These are phyloP conservation scores for Phaethornis superciliosus DNA, from an alignment of 2,113 vertebrate species.

Conservation along the genomic window DNA sequence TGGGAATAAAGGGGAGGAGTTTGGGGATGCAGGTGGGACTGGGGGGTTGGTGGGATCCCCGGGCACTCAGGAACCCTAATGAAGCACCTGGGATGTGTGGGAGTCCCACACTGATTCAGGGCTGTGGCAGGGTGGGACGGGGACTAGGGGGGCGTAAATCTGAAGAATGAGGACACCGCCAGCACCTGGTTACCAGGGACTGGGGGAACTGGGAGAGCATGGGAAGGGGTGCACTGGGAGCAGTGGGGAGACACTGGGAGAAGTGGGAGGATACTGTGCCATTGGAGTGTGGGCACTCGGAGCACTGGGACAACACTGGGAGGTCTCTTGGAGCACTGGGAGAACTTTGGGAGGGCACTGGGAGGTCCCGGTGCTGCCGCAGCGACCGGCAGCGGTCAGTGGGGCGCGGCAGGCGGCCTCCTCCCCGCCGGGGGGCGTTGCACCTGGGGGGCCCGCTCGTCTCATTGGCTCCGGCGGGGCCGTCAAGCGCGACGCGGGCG, in stretches of 20 bases:
- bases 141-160: accelerated
- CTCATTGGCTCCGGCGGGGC: not conserved
- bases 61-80: accelerated
- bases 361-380: no score
- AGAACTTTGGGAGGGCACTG: no score
- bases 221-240: no score
- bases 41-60: not conserved
- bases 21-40: no score
- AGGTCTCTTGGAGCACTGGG: not conserved
- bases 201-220: not conserved
- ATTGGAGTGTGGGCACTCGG: not conserved
- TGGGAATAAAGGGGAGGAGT: not conserved
- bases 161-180: accelerated
- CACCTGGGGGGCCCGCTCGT: accelerated
- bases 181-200: not conserved
- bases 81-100: not conserved
- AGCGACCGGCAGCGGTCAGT: not conserved
- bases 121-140: accelerated
- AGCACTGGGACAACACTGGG: not conserved
- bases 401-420: not conserved
- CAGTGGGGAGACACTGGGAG: no score
- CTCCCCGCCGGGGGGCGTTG: not conserved
- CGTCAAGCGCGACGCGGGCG: not conserved
- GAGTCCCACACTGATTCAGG: not conserved
- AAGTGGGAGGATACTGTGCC: not conserved